Evolutionary conservation across 2,888 invertebrate species (phyloP).

Genomic region (Melinopterus prodromus): DNA sequence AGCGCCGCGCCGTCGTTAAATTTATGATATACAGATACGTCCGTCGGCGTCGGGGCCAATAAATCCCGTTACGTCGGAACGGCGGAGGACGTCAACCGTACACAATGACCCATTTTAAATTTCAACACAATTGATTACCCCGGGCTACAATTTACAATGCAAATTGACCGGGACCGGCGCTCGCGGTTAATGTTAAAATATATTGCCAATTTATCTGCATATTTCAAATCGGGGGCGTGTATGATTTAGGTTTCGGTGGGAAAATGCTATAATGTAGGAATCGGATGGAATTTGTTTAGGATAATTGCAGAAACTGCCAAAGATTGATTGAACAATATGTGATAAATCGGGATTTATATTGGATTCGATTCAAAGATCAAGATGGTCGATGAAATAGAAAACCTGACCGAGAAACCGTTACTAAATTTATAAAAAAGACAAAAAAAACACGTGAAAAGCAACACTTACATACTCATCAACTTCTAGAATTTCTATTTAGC

Average conservation of each 20-base stretch:
- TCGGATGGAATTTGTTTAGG: too few relatives aligned
- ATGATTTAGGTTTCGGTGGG: background rate
- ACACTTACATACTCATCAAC: too few relatives aligned
- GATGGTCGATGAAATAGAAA: too few relatives aligned
- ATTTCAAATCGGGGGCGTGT: background rate
- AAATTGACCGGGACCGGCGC: background rate
- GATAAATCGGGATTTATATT: too few relatives aligned
- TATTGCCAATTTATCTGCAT: background rate
- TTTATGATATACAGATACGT: slow-evolving; percentile 4
- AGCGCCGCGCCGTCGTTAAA: background rate
- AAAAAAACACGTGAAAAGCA: too few relatives aligned
- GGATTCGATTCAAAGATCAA: too few relatives aligned
- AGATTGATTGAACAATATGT: too few relatives aligned
- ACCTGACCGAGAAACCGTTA: too few relatives aligned
- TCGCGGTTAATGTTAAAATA: background rate
- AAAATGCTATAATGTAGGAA: background rate
- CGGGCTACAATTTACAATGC: background rate
- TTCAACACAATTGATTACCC: slow-evolving; percentile 4
- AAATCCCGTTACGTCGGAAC: background rate
- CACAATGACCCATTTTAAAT: slow-evolving; percentile 4
- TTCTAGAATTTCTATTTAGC: too few relatives aligned
- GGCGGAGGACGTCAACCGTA: background rate
- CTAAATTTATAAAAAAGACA: too few relatives aligned
- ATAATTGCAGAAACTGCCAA: too few relatives aligned
- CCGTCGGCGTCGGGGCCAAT: background rate